Evolutionary conservation across 2,797 vertebrate species (phyloP).

Genomic region (Poliocrania exsul): DNA sequence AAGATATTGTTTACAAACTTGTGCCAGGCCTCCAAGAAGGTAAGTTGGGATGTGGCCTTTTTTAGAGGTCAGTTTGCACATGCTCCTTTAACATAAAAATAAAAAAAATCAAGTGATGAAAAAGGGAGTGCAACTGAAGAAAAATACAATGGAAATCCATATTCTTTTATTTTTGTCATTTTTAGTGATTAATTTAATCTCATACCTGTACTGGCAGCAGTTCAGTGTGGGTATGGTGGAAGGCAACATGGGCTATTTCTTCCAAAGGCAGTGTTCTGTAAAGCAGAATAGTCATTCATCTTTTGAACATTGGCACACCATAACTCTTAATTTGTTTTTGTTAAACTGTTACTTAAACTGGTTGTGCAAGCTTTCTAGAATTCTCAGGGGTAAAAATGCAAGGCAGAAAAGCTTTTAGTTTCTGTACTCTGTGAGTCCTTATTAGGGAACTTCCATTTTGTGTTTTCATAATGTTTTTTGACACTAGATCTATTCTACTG

Average conservation of each 20-base stretch:
- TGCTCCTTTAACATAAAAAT: background rate
- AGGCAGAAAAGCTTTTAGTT: background rate
- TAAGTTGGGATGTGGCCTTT: conserved; percentile 61
- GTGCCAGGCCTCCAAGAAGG: conserved; percentile 98
- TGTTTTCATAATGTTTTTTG: background rate
- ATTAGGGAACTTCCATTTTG: background rate
- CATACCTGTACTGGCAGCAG: background rate
- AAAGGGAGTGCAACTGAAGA: fast-evolving
- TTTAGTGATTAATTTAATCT: background rate
- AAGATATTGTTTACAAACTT: conserved; percentile 99
- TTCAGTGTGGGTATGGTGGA: background rate
- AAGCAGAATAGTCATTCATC: background rate
- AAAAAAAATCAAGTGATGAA: background rate
- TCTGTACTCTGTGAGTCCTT: background rate
- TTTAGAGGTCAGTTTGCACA: background rate
- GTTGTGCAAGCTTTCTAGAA: background rate
- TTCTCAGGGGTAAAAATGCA: background rate
- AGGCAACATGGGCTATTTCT: background rate
- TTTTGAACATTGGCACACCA: background rate
- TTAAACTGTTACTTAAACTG: background rate
- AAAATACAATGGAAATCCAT: background rate
- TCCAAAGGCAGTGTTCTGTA: background rate
- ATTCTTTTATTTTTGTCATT: background rate
- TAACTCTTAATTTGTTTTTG: background rate
- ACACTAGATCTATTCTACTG: background rate